These are phyloP conservation scores for Dinothrombium tinctorium DNA, from an alignment of 1,140 invertebrate species.

Conservation along the genomic window DNA sequence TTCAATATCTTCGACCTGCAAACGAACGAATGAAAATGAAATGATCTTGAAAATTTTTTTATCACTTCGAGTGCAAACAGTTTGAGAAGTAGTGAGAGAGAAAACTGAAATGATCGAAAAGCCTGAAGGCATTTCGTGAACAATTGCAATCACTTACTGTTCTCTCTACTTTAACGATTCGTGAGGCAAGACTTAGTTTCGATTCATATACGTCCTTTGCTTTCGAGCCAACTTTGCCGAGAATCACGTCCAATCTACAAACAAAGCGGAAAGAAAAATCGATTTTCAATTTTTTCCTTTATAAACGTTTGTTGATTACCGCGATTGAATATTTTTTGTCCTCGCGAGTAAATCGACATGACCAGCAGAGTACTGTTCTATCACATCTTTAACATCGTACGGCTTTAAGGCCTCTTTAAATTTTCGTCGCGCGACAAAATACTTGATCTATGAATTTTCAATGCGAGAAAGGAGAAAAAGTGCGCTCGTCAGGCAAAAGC, in stretches of 20 bases:
- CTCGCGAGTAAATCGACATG: conserved; percentile 67
- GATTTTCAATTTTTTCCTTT: too few species aligned
- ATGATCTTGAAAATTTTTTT: neutral
- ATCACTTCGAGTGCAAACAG: neutral
- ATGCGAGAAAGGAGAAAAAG: neutral
- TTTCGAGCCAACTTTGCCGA: conserved; percentile 75
- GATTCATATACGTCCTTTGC: conserved; percentile 79
- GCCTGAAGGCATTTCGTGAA: neutral
- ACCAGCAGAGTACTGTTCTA: conserved; percentile 81
- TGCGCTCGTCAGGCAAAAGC: neutral
- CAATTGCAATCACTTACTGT: conserved; percentile 34
- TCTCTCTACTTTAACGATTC: conserved; percentile 83
- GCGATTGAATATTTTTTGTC: conserved; percentile 61
- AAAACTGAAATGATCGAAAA: neutral
- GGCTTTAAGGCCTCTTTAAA: conserved; percentile 87
- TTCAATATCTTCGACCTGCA: conserved; percentile 74
- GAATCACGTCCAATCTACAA: conserved; percentile 67
- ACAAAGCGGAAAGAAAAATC: conserved; percentile 4
- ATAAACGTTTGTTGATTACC: conserved; percentile 32
- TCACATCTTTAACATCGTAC: conserved; percentile 91
- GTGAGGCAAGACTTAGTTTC: conserved; percentile 68
- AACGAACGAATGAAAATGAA: conserved; percentile 6
- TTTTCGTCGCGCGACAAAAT: conserved; percentile 67
- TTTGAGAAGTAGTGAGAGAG: neutral
- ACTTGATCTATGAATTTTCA: conserved; percentile 41